phyloP scores from a whole-genome alignment of 2,888 invertebrate species.

The Coenonympha arcania region DNA sequence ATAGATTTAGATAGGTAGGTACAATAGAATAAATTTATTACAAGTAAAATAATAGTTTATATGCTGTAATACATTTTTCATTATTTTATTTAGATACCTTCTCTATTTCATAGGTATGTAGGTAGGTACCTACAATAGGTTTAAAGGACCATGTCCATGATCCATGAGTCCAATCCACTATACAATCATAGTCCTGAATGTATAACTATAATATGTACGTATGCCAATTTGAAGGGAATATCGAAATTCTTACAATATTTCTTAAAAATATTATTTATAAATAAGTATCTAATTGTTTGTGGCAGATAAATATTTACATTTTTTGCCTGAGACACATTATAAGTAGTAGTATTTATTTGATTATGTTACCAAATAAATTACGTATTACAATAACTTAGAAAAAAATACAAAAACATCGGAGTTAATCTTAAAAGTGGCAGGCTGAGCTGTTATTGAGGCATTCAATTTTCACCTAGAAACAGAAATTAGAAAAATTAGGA shows the following conservation, averaged over 20 bases:
- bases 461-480: constrained; percentile 70
- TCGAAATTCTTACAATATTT: no score
- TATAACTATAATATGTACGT: no score
- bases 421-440: constrained; percentile 35
- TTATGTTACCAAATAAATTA: constrained; percentile 26
- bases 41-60: constrained; percentile 22
- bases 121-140: no score
- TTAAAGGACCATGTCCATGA: no score
- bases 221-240: no score
- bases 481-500: constrained; percentile 14
- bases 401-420: constrained; percentile 32
- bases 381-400: constrained; percentile 28
- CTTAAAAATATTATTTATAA: no score
- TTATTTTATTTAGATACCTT: no score
- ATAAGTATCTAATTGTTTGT: no score
- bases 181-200: no score
- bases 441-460: constrained; percentile 43
- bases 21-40: constrained; percentile 39
- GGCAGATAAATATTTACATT: constrained; percentile 9
- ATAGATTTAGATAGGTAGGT: no score
- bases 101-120: no score
- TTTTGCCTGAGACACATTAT: constrained; percentile 11
- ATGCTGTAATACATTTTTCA: constrained; percentile 3
- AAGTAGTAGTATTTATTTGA: background rate
- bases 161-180: no score